Base-by-base conservation (phyloP, 2,113 vertebrate species). In the Burhinus oedicnemus region DNA sequence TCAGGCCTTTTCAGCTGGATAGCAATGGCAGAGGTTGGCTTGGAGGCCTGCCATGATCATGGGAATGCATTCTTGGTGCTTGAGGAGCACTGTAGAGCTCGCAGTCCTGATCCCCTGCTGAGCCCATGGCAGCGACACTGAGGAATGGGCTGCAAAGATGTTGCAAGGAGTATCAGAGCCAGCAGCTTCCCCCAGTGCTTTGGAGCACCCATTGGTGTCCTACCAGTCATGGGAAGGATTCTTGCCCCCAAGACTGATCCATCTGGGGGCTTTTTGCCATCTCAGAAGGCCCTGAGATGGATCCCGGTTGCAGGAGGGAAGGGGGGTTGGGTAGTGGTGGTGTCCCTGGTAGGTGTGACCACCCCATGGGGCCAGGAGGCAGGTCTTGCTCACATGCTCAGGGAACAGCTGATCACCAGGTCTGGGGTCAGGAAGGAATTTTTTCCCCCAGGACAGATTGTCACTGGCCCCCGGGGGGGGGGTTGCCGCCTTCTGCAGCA, bases 51-150 rank as follows among this genome's bases (percentile, higher is more conserved):
- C 18, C 22, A 47, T 15, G 11, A 29, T 12, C 20, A 49, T 3
- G 2, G 40, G 36, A 74, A 17, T 14, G 6, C 0, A 0, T 74
- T 65, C 49, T 30, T 2, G 3, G 51, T 3, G 14, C 34, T 55
- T 38, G 27, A 85, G 60, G 40, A 64, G 17, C 17, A 20, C 19
- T 42, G 32, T 25, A 32, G 49, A 84, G 47, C 47, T 30, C 12
- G 3, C 8, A 5, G 1, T 29, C 40, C 47, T 71, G 8, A 11
- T 25, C 15, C 29, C 34, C 17, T 8, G 29, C 3, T 1, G 34
- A 80, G 34, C 8, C 29, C 30, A 29, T 7, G 20, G 32, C 57
- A 58, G 20, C 20, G 2, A 4, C 77, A 9, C 42, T 26, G n/a
- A 57, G 49, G 15, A 71, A 55, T 8, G 34, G 12, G 6, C 30